Percentiles rank a stretch among this genome's conserved stretches.
phyloP scores from a whole-genome alignment of 2,888 invertebrate species.

The Psylliodes chrysocephalus region DNA sequence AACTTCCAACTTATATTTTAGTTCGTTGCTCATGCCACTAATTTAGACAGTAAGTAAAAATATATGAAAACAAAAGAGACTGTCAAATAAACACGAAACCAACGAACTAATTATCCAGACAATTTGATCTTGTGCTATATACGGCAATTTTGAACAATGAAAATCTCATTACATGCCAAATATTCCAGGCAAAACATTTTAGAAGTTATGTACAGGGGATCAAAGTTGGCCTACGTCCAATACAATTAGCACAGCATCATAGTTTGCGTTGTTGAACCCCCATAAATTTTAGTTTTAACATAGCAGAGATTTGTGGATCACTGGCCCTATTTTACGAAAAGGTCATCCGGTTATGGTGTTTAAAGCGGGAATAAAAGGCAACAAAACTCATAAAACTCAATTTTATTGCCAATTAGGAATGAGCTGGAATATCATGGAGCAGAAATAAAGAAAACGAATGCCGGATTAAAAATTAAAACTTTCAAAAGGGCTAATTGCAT shows the following conservation, averaged over 20 bases:
- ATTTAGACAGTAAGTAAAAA: no score
- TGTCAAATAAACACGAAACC: background rate
- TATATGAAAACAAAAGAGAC: background rate
- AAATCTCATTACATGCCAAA: background rate
- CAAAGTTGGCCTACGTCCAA: conserved; percentile 24
- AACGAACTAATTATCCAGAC: background rate
- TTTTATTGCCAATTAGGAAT: no score
- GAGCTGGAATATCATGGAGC: no score
- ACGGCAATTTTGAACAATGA: background rate
- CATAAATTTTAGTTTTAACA: conserved; percentile 19
- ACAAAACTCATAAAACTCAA: background rate
- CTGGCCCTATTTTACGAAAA: background rate
- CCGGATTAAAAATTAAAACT: no score
- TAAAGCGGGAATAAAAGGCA: background rate
- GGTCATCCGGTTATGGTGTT: background rate
- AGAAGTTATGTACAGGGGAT: conserved; percentile 8
- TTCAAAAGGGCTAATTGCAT: no score
- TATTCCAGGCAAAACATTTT: conserved; percentile 4
- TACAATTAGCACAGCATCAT: conserved; percentile 16
- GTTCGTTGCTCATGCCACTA: no score
- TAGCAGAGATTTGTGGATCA: conserved; percentile 20
- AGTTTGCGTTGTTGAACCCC: conserved; percentile 1
- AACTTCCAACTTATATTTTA: no score
- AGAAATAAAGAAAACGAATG: no score
- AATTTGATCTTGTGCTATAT: background rate